Percentiles rank a stretch among this genome's conserved stretches.
Evolutionary conservation across 2,888 invertebrate species (phyloP).

Genomic region (Endomychus coccineus): DNA sequence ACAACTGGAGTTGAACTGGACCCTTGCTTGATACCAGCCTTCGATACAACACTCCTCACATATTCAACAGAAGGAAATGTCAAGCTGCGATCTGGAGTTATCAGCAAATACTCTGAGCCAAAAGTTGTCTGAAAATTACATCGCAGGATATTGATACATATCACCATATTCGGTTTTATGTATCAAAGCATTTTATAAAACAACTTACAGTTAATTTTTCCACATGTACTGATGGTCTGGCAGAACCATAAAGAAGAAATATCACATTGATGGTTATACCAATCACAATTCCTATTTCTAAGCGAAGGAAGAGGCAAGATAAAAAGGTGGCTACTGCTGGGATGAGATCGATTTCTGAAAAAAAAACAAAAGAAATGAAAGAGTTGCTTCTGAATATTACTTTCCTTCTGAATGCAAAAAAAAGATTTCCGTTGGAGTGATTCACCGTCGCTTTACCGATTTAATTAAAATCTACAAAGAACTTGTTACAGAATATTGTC

Average conservation of each 20-base stretch:
- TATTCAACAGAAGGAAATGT: constrained; percentile 60
- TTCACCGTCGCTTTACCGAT: too few species aligned
- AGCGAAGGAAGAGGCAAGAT: constrained; percentile 54
- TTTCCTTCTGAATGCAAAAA: too few species aligned
- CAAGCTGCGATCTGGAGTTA: constrained; percentile 56
- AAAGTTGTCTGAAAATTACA: constrained; percentile 43
- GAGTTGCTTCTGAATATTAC: too few species aligned
- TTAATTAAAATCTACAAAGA: too few species aligned
- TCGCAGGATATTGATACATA: too few species aligned
- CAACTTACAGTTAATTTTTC: constrained; percentile 50
- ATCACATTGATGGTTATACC: constrained; percentile 57
- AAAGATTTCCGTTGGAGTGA: too few species aligned
- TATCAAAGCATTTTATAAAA: neutral
- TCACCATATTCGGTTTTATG: neutral
- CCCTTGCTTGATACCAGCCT: constrained; percentile 57
- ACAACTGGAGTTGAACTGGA: constrained; percentile 52
- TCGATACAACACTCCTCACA: constrained; percentile 60
- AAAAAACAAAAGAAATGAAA: constrained; percentile 20
- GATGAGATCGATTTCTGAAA: constrained; percentile 58
- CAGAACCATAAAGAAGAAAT: constrained; percentile 55
- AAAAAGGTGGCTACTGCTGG: constrained; percentile 59
- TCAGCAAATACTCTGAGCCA: constrained; percentile 50
- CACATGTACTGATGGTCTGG: constrained; percentile 54
- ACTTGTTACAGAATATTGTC: too few species aligned
- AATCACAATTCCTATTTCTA: constrained; percentile 60